These are phyloP conservation scores for Eubasilissa splendida DNA, from an alignment of 2,888 invertebrate genomes.

Conservation along the genomic window DNA sequence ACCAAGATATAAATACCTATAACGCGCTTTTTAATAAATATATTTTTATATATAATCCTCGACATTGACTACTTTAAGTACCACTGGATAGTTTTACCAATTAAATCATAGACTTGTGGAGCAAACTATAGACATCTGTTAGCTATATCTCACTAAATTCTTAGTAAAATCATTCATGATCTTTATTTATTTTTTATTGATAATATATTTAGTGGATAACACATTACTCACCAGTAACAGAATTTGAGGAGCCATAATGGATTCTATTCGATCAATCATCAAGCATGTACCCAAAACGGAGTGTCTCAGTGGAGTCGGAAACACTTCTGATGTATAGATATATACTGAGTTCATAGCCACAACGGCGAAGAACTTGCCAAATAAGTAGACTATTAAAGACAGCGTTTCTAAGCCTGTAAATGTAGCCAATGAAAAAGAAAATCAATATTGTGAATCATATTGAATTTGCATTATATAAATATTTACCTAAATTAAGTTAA, in stretches of 20 bases:
- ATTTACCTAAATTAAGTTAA: too few relatives aligned
- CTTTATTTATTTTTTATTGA: background rate
- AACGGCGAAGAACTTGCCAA: constrained; percentile 79
- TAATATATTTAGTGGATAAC: background rate
- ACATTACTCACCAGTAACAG: constrained; percentile 74
- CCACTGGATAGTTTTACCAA: too few relatives aligned
- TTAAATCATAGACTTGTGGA: too few relatives aligned
- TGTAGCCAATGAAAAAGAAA: background rate
- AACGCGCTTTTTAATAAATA: too few relatives aligned
- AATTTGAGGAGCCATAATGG: constrained; percentile 77
- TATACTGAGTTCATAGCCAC: constrained; percentile 77
- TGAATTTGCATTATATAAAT: too few relatives aligned
- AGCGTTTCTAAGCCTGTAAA: constrained; percentile 70
- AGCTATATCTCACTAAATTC: too few relatives aligned
- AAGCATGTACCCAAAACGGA: constrained; percentile 77
- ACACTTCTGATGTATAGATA: constrained; percentile 79
- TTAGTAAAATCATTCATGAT: too few relatives aligned
- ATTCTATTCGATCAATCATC: constrained; percentile 77
- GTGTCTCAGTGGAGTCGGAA: constrained; percentile 78
- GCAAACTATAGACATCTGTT: too few relatives aligned
- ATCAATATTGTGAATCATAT: too few relatives aligned
- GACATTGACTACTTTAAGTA: too few relatives aligned
- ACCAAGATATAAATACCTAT: too few relatives aligned
- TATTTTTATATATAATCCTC: too few relatives aligned
- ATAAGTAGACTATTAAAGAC: constrained; percentile 72